Evolutionary conservation across 53 echinoderm and acorn worm species (phyloP).

Genomic region (Henricia sp.): DNA sequence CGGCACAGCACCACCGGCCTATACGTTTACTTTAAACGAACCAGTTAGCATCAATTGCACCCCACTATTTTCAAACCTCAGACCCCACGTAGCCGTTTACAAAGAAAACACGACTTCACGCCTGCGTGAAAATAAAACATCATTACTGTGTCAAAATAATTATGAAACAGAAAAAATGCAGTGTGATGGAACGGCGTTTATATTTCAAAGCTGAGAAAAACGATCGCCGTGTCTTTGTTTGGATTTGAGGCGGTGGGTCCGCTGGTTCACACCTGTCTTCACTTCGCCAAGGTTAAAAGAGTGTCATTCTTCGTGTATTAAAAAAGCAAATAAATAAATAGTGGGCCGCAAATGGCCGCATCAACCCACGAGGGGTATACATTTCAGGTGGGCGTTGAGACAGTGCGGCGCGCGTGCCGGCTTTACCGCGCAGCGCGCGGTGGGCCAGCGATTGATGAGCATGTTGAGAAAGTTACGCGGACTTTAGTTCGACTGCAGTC

Average conservation of each 20-base stretch:
- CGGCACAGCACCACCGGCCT: no score
- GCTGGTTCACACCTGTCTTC: conserved; percentile 43
- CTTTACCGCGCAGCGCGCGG: neutral
- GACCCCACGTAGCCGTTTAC: no score
- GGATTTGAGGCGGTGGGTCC: neutral
- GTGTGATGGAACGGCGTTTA: neutral
- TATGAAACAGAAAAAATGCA: neutral
- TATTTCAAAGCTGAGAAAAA: neutral
- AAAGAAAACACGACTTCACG: no score
- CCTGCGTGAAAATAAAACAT: no score
- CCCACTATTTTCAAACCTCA: no score
- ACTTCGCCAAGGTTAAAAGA: conserved; percentile 46
- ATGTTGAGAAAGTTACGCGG: no score
- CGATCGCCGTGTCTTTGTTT: conserved; percentile 1
- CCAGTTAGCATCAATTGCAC: no score
- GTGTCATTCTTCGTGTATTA: conserved; percentile 31
- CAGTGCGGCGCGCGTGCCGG: conserved; percentile 29
- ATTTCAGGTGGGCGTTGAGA: conserved; percentile 32
- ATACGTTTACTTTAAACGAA: no score
- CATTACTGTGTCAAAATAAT: neutral
- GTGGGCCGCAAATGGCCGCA: conserved; percentile 15
- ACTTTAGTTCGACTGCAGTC: no score
- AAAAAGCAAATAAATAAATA: conserved; percentile 50
- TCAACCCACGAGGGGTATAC: conserved; percentile 32
- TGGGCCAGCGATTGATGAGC: no score